phyloP scores from a whole-genome alignment of 2,888 invertebrate species.

The Synanthedon andrenaeformis region DNA sequence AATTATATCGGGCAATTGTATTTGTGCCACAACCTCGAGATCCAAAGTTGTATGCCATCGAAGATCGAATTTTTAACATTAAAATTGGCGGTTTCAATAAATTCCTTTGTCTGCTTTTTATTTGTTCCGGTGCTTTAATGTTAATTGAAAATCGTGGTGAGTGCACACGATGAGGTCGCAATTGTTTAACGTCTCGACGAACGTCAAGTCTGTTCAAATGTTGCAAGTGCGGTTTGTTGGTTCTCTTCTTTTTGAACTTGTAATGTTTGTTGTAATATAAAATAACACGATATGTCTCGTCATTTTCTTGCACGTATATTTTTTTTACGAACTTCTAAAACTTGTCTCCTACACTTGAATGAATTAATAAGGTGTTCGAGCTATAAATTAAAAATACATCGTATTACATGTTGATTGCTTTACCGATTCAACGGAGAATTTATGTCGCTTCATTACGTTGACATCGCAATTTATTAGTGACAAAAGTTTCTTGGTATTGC shows the following conservation, averaged over 20 bases:
- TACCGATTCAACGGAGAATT: slow-evolving; percentile 6
- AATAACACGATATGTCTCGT: no score
- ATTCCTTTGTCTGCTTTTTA: slow-evolving; percentile 40
- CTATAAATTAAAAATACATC: background rate
- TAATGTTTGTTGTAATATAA: no score
- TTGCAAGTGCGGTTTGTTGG: background rate
- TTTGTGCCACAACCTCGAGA: background rate
- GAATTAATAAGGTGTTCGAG: no score
- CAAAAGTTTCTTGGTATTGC: slow-evolving; percentile 14
- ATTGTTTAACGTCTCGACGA: slow-evolving; percentile 3
- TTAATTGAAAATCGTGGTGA: slow-evolving; percentile 44
- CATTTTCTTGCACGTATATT: no score
- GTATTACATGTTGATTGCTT: slow-evolving; percentile 1
- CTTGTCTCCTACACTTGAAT: no score
- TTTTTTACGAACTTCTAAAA: no score
- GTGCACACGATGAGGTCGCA: slow-evolving; percentile 23
- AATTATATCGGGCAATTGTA: no score
- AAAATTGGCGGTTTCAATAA: slow-evolving; percentile 36
- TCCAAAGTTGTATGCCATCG: background rate
- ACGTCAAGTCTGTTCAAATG: background rate
- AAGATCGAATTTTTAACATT: slow-evolving; percentile 10
- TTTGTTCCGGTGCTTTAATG: slow-evolving; percentile 44
- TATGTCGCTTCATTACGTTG: slow-evolving; percentile 15
- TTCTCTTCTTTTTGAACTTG: no score
- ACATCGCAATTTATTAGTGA: slow-evolving; percentile 2